Conservation (phyloP, 2,113 vertebrate genomes). For the Siniperca knerii region DNA sequence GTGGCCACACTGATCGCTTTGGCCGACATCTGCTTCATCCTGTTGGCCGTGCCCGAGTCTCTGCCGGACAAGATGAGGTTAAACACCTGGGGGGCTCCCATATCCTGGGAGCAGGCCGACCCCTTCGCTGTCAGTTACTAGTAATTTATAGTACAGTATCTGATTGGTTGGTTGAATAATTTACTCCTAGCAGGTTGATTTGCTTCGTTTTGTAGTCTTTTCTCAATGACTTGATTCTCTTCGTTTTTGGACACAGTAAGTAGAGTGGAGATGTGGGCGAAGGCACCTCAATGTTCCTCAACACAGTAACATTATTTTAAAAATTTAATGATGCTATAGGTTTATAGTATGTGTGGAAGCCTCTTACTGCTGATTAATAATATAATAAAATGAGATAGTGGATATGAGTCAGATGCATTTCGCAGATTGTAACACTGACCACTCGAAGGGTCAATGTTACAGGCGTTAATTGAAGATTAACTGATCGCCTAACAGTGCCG, state of each 20-base stretch:
- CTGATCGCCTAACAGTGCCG: not conserved
- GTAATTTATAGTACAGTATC: not conserved
- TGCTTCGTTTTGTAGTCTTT: slow-evolving; percentile 16
- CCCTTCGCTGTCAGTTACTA: slow-evolving; percentile 89
- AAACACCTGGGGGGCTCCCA: slow-evolving; percentile 90
- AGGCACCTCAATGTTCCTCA: slow-evolving; percentile 14
- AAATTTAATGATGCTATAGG: not conserved
- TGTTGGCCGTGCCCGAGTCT: slow-evolving; percentile 94
- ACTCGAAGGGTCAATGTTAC: not conserved
- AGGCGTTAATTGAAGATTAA: not conserved
- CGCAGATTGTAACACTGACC: not conserved
- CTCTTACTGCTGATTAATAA: not conserved
- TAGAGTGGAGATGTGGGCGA: not conserved
- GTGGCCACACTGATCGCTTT: slow-evolving; percentile 91
- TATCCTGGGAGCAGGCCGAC: slow-evolving; percentile 96
- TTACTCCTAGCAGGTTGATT: not conserved
- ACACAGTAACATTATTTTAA: slow-evolving; percentile 7
- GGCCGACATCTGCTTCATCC: slow-evolving; percentile 94
- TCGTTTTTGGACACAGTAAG: slow-evolving; percentile 27
- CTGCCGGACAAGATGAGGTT: slow-evolving; percentile 93
- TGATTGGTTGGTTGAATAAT: slow-evolving; percentile 9
- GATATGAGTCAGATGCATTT: not conserved
- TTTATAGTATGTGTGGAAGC: not conserved
- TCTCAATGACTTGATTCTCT: slow-evolving; percentile 14
- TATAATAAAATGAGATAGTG: not conserved